phyloP scores from a whole-genome alignment of 2,113 vertebrate genomes.

The Capreolus pygargus region DNA sequence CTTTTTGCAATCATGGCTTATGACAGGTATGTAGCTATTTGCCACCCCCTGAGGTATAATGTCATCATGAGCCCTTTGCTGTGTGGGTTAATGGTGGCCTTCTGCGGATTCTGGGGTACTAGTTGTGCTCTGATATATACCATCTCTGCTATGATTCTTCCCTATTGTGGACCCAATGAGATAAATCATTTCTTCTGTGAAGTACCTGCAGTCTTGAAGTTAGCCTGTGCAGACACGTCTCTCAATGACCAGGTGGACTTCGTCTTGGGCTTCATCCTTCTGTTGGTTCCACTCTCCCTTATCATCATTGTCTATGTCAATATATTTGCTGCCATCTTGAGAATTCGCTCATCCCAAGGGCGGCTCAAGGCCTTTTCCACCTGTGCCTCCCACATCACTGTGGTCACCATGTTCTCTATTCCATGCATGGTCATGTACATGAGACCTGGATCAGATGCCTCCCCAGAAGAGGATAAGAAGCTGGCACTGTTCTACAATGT shows the following conservation, averaged over 20 bases:
- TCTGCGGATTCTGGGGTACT: constrained; percentile 57
- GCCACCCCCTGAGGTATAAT: constrained; percentile 52
- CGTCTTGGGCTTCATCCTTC: constrained; percentile 55
- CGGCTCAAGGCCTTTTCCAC: constrained; percentile 53
- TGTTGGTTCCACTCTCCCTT: constrained; percentile 48
- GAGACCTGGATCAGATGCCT: constrained; percentile 48
- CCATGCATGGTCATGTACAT: constrained; percentile 65
- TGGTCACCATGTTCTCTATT: constrained; percentile 56
- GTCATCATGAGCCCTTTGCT: constrained; percentile 49
- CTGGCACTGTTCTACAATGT: constrained; percentile 55
- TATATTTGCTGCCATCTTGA: constrained; percentile 52
- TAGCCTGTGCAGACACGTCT: constrained; percentile 58
- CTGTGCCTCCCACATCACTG: constrained; percentile 54
- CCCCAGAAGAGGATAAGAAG: constrained; percentile 62
- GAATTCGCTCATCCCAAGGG: constrained; percentile 51
- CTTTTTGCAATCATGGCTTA: constrained; percentile 58
- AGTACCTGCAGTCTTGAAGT: constrained; percentile 50
- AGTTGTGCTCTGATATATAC: constrained; percentile 53
- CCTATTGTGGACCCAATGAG: constrained; percentile 57
- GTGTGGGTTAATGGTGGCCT: constrained; percentile 35
- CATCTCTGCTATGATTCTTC: constrained; percentile 58
- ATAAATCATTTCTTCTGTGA: constrained; percentile 70
- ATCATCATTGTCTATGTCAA: constrained; percentile 57
- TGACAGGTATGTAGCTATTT: constrained; percentile 58
- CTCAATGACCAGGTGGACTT: constrained; percentile 56